Evolutionary conservation across 2,797 vertebrate species (phyloP), one percentile per base, ranked within the genome.

Genomic region (Tarsius wallacei): DNA sequence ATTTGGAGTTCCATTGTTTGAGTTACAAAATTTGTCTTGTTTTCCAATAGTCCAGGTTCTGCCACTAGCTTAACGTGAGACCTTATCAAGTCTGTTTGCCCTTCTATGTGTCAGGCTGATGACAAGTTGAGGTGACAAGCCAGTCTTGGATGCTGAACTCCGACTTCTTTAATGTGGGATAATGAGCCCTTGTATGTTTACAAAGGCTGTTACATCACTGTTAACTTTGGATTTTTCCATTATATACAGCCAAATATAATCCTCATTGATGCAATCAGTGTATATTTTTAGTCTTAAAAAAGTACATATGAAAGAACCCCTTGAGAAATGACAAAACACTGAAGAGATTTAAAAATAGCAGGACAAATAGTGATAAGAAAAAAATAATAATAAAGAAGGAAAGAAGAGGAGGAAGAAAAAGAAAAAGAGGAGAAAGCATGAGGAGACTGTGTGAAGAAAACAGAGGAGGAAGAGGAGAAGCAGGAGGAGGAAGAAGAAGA

Each of bases 231-330:
- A 59, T 57, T 66, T 93, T 87, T 49, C 82, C 31, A 33, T 90
- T 33, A 71, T 42, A 66, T 57, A 22, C 15, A 57, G 63, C 13
- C 51, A 80, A 84, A 71, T 71, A 26, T 17, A 84, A 93, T 66
- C 28, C 8, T 61, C 55, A 76, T 4, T 31, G 51, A 89, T 80
- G 31, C 19, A 47, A 73, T 0, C 63, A 16, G 15, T 9, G n/a
- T 53, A 16, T 31, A 49, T 55, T 85, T 88, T 89, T 93, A 93
- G 19, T 78, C 42, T 87, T n/a, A 93, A 81, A 94, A 81, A 53
- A 2, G 31, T 74, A 53, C 42, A 28, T 77, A 77, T 78, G 14
- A 87, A 86, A 91, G 53, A 78, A 21, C 3, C 22, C 33, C 66
- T 86, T 53, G 73, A 86, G 21, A 94, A 42, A 14, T 85, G 47